Conservation (phyloP, 2,888 invertebrate species). For the Blastobasis adustella region DNA sequence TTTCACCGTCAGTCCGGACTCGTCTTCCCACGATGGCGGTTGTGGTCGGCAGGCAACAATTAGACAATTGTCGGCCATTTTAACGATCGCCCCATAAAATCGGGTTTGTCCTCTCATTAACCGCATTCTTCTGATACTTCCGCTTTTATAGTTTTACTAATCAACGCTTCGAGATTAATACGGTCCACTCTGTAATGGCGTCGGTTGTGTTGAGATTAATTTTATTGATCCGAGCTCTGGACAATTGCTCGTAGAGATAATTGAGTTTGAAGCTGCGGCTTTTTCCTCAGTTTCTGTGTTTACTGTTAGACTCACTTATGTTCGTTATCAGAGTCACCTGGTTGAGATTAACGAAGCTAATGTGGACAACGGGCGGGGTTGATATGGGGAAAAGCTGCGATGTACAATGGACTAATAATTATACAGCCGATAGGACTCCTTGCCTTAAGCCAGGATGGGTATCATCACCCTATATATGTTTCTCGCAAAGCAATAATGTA, state of each 20-base stretch:
- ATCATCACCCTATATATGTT: no score
- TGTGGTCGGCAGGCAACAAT: conserved; percentile 63
- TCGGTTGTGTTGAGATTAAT: conserved; percentile 63
- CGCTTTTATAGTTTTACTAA: conserved; percentile 75
- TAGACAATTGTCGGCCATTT: conserved; percentile 73
- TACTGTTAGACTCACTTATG: conserved; percentile 50
- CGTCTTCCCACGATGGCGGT: conserved; percentile 67
- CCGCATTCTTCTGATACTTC: conserved; percentile 74
- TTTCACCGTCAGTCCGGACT: conserved; percentile 58
- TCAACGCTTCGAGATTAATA: conserved; percentile 71
- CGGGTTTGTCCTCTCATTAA: conserved; percentile 69
- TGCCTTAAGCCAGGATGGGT: no score
- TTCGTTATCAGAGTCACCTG: conserved; percentile 15
- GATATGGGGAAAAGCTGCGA: no score
- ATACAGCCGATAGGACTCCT: no score
- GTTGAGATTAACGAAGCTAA: conserved; percentile 35
- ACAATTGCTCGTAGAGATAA: conserved; percentile 73
- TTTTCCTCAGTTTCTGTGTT: conserved; percentile 44
- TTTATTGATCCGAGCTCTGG: conserved; percentile 59
- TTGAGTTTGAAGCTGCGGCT: conserved; percentile 58
- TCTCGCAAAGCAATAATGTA: no score
- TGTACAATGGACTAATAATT: no score
- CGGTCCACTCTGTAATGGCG: conserved; percentile 64
- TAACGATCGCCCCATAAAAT: conserved; percentile 70
- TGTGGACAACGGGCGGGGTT: no score